phyloP scores from a whole-genome alignment of 2,113 vertebrate genomes.

The Cranoglanis bouderius region DNA sequence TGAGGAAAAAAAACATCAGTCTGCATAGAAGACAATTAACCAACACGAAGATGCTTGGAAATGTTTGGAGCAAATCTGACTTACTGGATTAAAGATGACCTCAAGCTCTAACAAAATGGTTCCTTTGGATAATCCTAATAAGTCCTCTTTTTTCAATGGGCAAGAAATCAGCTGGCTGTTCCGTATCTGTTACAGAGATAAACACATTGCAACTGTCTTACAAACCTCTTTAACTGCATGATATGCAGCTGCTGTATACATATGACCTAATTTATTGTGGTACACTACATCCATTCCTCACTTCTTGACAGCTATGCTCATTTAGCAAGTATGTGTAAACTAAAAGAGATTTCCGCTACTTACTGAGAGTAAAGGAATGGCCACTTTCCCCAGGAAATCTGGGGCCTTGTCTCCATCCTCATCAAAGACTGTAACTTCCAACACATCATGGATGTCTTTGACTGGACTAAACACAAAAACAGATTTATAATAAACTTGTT shows the following conservation, averaged over 20 bases:
- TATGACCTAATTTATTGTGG: background rate
- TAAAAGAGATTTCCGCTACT: conserved; percentile 54
- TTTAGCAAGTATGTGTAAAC: background rate
- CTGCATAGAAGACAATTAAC: background rate
- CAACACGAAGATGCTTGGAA: background rate
- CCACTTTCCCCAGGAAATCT: conserved; percentile 95
- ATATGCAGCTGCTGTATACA: background rate
- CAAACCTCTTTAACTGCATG: background rate
- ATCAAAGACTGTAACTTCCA: conserved; percentile 94
- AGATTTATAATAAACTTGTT: background rate
- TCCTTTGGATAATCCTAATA: conserved; percentile 86
- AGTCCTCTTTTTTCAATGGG: conserved; percentile 88
- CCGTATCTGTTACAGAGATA: conserved; percentile 75
- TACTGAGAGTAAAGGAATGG: conserved; percentile 91
- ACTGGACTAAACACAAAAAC: conserved; percentile 78
- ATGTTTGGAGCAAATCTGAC: conserved; percentile 55
- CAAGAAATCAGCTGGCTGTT: conserved; percentile 80
- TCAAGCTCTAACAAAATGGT: conserved; percentile 89
- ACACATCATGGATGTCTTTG: conserved; percentile 90
- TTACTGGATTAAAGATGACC: conserved; percentile 93
- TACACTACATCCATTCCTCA: background rate
- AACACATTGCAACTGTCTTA: background rate
- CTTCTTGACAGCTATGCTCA: background rate
- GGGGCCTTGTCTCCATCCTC: conserved; percentile 97
- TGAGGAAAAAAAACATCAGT: background rate